Conservation (phyloP, 2,888 invertebrate species). For the Conchocele bisecta region DNA sequence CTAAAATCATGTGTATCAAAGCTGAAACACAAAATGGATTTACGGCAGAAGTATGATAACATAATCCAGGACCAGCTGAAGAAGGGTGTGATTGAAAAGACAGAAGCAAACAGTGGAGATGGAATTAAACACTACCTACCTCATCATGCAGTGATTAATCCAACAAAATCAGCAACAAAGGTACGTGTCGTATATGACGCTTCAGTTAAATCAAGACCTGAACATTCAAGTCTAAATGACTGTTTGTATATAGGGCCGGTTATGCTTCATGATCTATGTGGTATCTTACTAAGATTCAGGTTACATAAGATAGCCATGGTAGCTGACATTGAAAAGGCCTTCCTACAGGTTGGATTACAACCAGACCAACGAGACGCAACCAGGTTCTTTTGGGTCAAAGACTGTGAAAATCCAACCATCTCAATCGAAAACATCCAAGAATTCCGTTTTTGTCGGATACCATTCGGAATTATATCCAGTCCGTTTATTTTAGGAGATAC, state of each 20-base stretch:
- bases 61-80: not conserved
- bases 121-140: constrained; percentile 30
- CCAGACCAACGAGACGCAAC: constrained; percentile 18
- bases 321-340: constrained; percentile 20
- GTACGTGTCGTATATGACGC: constrained; percentile 17
- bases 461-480: constrained; percentile 10
- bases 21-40: no score
- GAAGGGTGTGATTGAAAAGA: constrained; percentile 33
- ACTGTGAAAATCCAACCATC: not conserved
- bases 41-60: no score
- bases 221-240: constrained; percentile 30
- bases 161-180: constrained; percentile 14
- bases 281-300: constrained; percentile 21
- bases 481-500: constrained; percentile 13
- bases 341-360: constrained; percentile 15
- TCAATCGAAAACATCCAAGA: constrained; percentile 1
- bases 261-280: constrained; percentile 23
- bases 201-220: constrained; percentile 8
- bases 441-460: constrained; percentile 8
- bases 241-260: constrained; percentile 30
- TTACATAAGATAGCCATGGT: constrained; percentile 7
- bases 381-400: constrained; percentile 14
- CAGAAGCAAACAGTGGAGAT: not conserved
- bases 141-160: constrained; percentile 28
- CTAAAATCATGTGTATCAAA: no score